Evolutionary conservation across 2,113 vertebrate genomes (phyloP).

Genomic region (Onychorhynchus coronatus): DNA sequence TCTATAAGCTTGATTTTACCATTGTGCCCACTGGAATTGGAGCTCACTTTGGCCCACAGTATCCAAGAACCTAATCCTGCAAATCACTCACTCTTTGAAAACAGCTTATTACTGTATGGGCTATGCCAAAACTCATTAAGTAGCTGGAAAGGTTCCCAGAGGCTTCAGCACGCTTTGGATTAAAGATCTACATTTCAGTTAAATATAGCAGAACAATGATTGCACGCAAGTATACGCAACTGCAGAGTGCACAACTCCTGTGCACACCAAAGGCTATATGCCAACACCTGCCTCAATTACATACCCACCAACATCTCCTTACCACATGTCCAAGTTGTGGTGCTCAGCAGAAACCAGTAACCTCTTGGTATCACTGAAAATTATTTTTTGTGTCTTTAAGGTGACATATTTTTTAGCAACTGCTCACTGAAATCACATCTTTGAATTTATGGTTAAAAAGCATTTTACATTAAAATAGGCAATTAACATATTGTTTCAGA

Average conservation of each 20-base stretch:
- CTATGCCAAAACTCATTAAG: constrained; percentile 52
- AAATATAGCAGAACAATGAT: constrained; percentile 23
- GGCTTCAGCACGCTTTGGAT: constrained; percentile 15
- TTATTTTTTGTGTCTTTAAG: background rate
- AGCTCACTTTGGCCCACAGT: background rate
- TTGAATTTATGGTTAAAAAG: background rate
- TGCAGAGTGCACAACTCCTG: background rate
- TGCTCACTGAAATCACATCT: background rate
- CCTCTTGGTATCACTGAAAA: background rate
- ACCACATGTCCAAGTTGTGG: background rate
- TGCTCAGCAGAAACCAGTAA: background rate
- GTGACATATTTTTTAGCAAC: background rate
- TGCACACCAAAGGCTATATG: background rate
- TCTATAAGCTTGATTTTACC: background rate
- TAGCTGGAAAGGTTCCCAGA: constrained; percentile 49
- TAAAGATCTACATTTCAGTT: constrained; percentile 43
- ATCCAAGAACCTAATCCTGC: constrained; percentile 18
- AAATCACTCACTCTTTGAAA: constrained; percentile 45
- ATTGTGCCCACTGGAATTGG: background rate
- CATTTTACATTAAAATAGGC: background rate
- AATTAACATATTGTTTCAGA: background rate
- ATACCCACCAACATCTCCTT: background rate
- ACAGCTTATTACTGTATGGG: background rate
- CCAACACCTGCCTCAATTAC: background rate
- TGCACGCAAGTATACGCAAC: background rate